Conservation (phyloP, 2,797 vertebrate species). For the Sebastes diploproa region DNA sequence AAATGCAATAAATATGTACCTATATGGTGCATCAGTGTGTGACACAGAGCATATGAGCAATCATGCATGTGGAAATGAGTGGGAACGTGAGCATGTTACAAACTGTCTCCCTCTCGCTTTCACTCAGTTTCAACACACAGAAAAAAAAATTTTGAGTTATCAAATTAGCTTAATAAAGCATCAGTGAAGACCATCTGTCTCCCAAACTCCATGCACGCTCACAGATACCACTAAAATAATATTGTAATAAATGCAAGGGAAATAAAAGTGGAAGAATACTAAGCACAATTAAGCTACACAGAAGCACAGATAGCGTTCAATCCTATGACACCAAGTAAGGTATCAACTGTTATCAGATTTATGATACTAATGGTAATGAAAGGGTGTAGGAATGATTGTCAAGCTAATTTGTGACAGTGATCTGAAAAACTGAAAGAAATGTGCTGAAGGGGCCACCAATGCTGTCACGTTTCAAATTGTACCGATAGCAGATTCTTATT, state of each 20-base stretch:
- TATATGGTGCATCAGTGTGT: neutral
- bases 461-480: neutral
- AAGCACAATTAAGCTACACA: neutral
- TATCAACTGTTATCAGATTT: neutral
- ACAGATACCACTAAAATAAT: neutral
- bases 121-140: constrained; percentile 27
- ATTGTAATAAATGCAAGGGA: neutral
- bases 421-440: neutral
- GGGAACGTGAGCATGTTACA: constrained; percentile 18
- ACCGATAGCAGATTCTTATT: neutral
- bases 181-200: constrained; percentile 41
- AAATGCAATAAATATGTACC: neutral
- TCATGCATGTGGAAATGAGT: neutral
- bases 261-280: neutral
- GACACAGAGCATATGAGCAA: neutral
- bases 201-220: neutral
- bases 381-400: neutral
- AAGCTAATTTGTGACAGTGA: neutral
- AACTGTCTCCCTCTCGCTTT: neutral
- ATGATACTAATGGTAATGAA: neutral
- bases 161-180: constrained; percentile 46
- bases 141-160: constrained; percentile 30
- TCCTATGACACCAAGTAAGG: neutral
- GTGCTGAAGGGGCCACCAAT: neutral
- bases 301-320: neutral